These are phyloP conservation scores for Himalopsyche phryganea DNA, from an alignment of 1,140 invertebrate genomes.

Conservation along the genomic window DNA sequence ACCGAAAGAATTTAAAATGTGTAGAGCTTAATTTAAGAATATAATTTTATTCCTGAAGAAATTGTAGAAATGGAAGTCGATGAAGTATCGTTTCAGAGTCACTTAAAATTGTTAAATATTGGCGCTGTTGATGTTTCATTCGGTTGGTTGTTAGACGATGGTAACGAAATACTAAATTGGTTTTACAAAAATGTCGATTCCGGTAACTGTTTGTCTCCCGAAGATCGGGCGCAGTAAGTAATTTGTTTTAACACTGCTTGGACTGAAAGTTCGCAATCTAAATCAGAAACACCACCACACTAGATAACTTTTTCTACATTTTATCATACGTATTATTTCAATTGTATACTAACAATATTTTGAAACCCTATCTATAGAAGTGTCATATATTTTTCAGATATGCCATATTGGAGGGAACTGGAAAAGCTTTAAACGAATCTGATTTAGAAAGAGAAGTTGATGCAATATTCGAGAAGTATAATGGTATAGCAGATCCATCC, in stretches of 20 bases:
- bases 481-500: background rate
- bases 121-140: constrained; percentile 2
- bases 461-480: constrained; percentile 4
- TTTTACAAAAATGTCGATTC: constrained; percentile 6
- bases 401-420: constrained; percentile 3
- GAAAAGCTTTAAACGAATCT: constrained; percentile 1
- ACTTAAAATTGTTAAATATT: constrained; percentile 5
- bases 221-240: constrained; percentile 1
- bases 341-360: background rate
- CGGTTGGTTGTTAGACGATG: constrained; percentile 9
- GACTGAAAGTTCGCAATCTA: too few species aligned
- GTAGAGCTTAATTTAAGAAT: too few species aligned
- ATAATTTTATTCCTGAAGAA: too few species aligned
- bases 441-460: constrained; percentile 1
- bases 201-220: constrained; percentile 2
- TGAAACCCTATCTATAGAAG: background rate
- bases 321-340: background rate
- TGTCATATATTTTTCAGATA: background rate
- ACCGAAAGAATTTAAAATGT: too few species aligned
- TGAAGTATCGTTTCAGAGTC: background rate
- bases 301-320: too few species aligned
- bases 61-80: constrained; percentile 1
- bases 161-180: constrained; percentile 13
- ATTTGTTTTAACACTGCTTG: too few species aligned
- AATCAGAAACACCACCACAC: too few species aligned